phyloP scores from a whole-genome alignment of 30 jellyfish, hydroid and myxozoan genomes.

The Aurelia sp. region DNA sequence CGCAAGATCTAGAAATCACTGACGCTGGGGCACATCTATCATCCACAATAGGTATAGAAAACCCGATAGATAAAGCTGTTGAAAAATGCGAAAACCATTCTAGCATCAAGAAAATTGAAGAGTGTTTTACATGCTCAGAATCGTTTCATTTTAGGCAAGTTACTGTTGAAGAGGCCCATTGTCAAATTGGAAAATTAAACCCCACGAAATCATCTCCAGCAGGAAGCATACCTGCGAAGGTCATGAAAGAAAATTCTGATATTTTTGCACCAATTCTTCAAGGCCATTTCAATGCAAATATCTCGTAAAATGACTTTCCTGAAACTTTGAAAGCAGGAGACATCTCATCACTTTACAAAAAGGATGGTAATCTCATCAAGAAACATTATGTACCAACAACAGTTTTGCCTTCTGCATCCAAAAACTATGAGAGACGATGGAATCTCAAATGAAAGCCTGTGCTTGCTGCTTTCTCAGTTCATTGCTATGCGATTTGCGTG shows the following conservation, averaged over 20 bases:
- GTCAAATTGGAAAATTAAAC: constrained; percentile 8
- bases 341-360: too few species aligned
- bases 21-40: too few species aligned
- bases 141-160: constrained; percentile 3
- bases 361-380: background rate
- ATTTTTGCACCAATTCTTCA: too few species aligned
- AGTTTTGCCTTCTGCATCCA: constrained; percentile 17
- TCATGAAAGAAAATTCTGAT: background rate
- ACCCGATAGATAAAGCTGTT: too few species aligned
- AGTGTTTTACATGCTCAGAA: background rate
- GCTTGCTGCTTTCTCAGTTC: constrained; percentile 4
- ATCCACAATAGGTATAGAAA: too few species aligned
- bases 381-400: constrained; percentile 11
- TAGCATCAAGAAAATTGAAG: too few species aligned
- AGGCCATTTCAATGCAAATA: background rate
- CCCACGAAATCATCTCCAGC: constrained; percentile 11
- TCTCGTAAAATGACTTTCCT: background rate
- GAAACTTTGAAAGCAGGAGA: too few species aligned
- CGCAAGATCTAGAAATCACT: too few species aligned
- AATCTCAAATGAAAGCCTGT: constrained; percentile 12
- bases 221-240: constrained; percentile 35
- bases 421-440: constrained; percentile 21
- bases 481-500: constrained; percentile 16
- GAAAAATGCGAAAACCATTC: too few species aligned
- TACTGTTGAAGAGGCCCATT: background rate